Conservation (phyloP, 2,888 invertebrate species). For the Celastrina argiolus region DNA sequence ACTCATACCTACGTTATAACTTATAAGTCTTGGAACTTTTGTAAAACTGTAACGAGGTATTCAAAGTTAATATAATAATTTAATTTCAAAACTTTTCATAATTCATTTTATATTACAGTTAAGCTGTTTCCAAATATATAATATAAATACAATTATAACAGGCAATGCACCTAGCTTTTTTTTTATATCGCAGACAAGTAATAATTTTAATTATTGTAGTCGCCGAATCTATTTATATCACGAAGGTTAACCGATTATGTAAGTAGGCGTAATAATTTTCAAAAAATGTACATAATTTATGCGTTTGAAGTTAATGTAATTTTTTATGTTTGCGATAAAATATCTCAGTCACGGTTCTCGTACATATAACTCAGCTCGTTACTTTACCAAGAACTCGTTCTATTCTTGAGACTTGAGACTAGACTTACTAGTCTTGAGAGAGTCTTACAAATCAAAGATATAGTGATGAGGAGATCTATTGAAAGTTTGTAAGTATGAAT, state of each 20-base stretch:
- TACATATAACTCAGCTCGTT: not conserved
- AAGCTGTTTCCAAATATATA: not conserved
- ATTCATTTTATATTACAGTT: not conserved
- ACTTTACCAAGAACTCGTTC: too few species aligned
- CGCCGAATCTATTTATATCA: not conserved
- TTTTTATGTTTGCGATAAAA: not conserved
- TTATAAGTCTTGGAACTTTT: too few species aligned
- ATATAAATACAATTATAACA: not conserved
- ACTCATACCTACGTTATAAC: too few species aligned
- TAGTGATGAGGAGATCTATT: too few species aligned
- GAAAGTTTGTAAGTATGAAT: too few species aligned
- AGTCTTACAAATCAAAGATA: too few species aligned
- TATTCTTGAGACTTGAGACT: too few species aligned
- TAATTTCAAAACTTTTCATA: not conserved
- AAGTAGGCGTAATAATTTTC: not conserved
- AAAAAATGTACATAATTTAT: not conserved
- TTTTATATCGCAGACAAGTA: not conserved
- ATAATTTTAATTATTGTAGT: not conserved
- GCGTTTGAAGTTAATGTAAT: not conserved
- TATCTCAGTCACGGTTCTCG: not conserved
- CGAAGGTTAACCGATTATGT: not conserved
- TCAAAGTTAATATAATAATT: too few species aligned
- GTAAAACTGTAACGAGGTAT: too few species aligned
- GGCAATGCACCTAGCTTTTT: not conserved
- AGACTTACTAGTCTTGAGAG: too few species aligned